These are phyloP conservation scores for Aix galericulata DNA, from an alignment of 2,113 vertebrate species.

Conservation along the genomic window DNA sequence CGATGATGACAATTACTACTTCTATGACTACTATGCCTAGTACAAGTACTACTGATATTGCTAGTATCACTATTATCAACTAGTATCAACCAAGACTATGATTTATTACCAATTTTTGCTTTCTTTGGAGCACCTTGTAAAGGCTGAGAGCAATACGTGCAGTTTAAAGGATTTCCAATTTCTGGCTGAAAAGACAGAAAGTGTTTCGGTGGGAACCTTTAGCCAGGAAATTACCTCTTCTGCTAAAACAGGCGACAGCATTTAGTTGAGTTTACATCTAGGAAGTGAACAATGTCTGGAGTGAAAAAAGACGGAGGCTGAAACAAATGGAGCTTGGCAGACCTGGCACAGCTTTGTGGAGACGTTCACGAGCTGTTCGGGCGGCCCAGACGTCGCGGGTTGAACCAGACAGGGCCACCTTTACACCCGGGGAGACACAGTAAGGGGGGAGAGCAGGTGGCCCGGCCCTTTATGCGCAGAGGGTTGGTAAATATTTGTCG, in stretches of 20 bases:
- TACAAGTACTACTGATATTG: not conserved
- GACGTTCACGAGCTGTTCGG: not conserved
- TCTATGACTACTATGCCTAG: not conserved
- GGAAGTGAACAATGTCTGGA: constrained; percentile 33
- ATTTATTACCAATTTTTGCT: not conserved
- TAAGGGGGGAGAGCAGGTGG: constrained; percentile 60
- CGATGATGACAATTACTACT: not conserved
- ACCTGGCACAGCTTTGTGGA: not conserved
- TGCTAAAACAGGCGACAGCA: constrained; percentile 8
- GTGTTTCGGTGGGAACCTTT: constrained; percentile 2
- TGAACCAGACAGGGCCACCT: not conserved
- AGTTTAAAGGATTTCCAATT: not conserved
- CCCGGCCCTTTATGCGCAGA: constrained; percentile 4
- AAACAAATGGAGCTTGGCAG: constrained; percentile 33
- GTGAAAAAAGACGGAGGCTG: not conserved
- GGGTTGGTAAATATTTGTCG: constrained; percentile 59
- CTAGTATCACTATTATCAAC: accelerated
- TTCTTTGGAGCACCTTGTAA: not conserved
- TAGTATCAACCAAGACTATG: not conserved
- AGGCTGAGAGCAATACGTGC: not conserved
- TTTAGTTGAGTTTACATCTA: constrained; percentile 33
- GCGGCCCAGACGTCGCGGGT: not conserved
- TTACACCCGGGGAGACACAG: not conserved
- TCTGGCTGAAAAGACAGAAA: constrained; percentile 9
- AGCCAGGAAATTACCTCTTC: constrained; percentile 41